These are phyloP conservation scores for Crepidodera aurea DNA, from an alignment of 2,888 invertebrate genomes.

Conservation along the genomic window DNA sequence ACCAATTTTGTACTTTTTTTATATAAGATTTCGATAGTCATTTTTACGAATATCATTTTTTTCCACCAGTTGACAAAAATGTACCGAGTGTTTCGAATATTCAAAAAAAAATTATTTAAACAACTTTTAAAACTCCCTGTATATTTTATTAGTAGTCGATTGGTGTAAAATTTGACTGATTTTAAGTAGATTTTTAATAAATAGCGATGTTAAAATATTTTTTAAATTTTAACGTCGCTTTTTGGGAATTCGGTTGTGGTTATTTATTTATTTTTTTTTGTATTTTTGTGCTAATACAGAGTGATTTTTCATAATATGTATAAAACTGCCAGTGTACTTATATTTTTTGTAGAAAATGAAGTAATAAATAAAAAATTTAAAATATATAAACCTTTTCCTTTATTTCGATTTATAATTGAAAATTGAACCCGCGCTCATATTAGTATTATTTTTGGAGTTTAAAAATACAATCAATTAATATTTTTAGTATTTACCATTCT, in stretches of 20 bases:
- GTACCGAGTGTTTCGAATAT: background rate
- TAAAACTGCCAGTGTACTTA: slow-evolving; percentile 3
- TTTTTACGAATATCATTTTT: background rate
- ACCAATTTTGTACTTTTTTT: background rate
- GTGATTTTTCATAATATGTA: background rate
- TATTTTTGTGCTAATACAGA: background rate
- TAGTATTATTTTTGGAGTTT: no score
- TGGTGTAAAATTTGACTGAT: slow-evolving; percentile 34
- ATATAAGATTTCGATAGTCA: background rate
- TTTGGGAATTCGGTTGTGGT: slow-evolving; percentile 21
- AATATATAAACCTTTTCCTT: background rate
- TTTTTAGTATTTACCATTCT: no score
- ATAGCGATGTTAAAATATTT: slow-evolving; percentile 18
- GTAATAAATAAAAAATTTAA: background rate
- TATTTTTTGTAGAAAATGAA: background rate
- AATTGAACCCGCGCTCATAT: no score
- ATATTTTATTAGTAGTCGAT: background rate
- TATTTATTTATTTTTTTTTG: slow-evolving; percentile 13
- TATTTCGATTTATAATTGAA: no score
- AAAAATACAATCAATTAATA: no score
- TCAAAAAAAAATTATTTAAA: background rate
- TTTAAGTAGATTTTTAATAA: slow-evolving; percentile 10
- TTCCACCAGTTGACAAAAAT: background rate
- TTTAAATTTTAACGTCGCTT: slow-evolving; percentile 15
- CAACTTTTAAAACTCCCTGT: background rate